Base-by-base conservation (phyloP, 2,888 invertebrate species). In the Sarcophaga rosellei region DNA sequence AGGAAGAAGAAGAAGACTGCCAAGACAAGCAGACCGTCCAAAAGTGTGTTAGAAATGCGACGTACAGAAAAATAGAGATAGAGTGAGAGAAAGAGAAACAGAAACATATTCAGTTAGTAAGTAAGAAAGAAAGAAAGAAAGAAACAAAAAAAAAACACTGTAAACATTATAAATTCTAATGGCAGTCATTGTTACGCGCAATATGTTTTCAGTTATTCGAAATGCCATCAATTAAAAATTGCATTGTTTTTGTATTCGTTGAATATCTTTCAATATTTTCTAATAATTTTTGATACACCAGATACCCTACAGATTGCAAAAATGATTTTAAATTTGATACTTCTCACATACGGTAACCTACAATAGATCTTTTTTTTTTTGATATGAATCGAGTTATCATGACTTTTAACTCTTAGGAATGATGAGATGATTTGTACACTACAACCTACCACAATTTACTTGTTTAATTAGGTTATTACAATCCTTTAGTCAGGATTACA, bases 181-280 rank as follows among this genome's bases (percentile, higher is more conserved):
- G 47, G 47, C 15, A 81, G 69, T 79, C 81, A 79, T 84, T 84
- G 87, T 84, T 84, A 84, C 87, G 80, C 77, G 85, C 85, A 85
- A 85, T 82, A 85, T 85, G 85, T 73, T 85, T 85, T 74, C 62
- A 83, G 81, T 85, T 82, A 74, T 80, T 81, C 70, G 86, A 84
- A 84, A 79, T 74, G 85, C 85, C 73, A 85, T 85, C 85, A 85
- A 85, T 85, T 87, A 87, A 87, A 84, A 85, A 86, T 84, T 68
- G 59, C 63, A 83, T 83, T 86, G 80, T 83, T 83, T 83, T 83
- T 82, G 70, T 82, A 35, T 82, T 72, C 59, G 35, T 53, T 21
- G 59, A 70, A 74, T 53, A 53, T 20, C 63, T 59, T 65, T 72
- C 25, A 72, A 59, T 70, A 65, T 75, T 76, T 72, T 72, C 66